Evolutionary conservation across 2,797 vertebrate genomes (phyloP).

Genomic region (Eremophila alpestris): DNA sequence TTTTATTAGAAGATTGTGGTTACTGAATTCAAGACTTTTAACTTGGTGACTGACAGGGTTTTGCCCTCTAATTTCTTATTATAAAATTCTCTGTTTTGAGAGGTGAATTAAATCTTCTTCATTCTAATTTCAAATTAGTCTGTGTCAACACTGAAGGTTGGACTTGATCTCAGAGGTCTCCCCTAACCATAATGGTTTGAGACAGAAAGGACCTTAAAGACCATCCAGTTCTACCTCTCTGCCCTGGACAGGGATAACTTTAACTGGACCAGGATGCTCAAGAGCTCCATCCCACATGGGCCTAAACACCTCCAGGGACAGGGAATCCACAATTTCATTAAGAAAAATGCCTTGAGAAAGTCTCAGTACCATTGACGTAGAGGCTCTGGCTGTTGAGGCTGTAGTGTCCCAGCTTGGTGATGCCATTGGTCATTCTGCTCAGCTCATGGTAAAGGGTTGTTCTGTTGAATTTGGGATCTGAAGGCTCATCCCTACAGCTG

Average conservation of each 20-base stretch:
- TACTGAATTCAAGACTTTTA: background rate
- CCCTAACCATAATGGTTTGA: background rate
- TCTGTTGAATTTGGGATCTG: background rate
- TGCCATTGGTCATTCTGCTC: conserved; percentile 36
- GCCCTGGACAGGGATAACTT: background rate
- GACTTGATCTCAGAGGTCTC: background rate
- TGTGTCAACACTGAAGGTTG: background rate
- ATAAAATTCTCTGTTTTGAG: background rate
- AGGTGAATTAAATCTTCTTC: background rate
- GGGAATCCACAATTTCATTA: no score
- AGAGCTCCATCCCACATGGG: background rate
- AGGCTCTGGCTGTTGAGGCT: conserved; percentile 52
- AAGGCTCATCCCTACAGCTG: background rate
- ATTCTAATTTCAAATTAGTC: background rate
- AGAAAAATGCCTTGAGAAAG: background rate
- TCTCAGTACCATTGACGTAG: conserved; percentile 31
- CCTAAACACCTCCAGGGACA: background rate
- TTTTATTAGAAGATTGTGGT: background rate
- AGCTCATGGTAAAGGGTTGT: conserved; percentile 63
- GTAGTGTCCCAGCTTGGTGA: conserved; percentile 61
- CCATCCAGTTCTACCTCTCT: background rate
- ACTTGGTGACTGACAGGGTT: background rate
- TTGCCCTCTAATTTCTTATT: background rate
- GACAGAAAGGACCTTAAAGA: background rate
- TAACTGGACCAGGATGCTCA: background rate